Evolutionary conservation across 2,888 invertebrate genomes (phyloP).

Genomic region (Aleiodes alternator): DNA sequence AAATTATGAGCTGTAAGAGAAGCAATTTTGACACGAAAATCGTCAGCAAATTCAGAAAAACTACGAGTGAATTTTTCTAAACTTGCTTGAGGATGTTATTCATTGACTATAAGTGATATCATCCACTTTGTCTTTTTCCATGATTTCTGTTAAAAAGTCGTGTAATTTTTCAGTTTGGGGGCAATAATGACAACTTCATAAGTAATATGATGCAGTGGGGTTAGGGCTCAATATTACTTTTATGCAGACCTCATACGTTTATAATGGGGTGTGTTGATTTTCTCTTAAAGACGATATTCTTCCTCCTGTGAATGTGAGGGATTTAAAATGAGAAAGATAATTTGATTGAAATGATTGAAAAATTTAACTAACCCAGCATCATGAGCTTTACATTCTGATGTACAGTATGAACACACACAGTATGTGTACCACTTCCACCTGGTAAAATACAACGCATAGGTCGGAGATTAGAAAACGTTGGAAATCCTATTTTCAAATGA

Average conservation of each 20-base stretch:
- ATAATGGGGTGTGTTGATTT: background rate
- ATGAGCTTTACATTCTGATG: constrained; percentile 17
- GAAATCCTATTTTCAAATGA: background rate
- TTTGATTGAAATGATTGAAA: background rate
- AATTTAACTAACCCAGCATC: background rate
- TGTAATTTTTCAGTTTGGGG: constrained; percentile 39
- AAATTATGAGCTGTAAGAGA: constrained; percentile 41
- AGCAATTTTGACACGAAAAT: constrained; percentile 38
- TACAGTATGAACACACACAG: background rate
- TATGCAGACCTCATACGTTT: constrained; percentile 42
- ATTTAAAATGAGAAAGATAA: background rate
- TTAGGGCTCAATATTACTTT: constrained; percentile 39
- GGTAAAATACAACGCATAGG: background rate
- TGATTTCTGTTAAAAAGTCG: constrained; percentile 11
- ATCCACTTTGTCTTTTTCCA: constrained; percentile 43
- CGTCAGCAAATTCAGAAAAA: constrained; percentile 41
- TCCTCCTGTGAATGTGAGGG: background rate
- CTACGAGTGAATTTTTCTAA: constrained; percentile 36
- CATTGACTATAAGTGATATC: constrained; percentile 45
- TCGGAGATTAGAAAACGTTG: background rate
- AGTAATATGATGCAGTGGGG: constrained; percentile 39
- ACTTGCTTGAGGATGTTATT: constrained; percentile 39
- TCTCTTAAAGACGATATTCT: background rate
- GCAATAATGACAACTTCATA: constrained; percentile 39
- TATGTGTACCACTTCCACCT: background rate